Base-by-base conservation (phyloP, 2,888 invertebrate genomes). In the Amphipoea lucens region DNA sequence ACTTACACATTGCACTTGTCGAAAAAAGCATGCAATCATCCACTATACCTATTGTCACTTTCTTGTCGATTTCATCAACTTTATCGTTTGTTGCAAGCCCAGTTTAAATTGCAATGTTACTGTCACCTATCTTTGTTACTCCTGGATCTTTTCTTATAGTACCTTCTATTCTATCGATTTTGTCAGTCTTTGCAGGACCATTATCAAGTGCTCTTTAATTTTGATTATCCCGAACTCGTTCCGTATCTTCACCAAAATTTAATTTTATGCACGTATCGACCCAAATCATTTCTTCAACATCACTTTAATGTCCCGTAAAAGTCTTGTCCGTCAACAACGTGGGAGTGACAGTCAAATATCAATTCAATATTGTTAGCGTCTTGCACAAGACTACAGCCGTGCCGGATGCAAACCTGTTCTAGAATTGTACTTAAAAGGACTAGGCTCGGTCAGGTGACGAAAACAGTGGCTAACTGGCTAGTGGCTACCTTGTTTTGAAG, bases 371-470 rank as follows among this genome's bases (percentile, higher is more conserved):
- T 83, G 81, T 84, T 70, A 76, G 51, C n/a, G 70, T 81, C 77
- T 87, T 86, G 85, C 82, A 85, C 87, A 86, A 87, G 71, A 76
- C 36, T 51, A 83, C 72, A 74, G 79, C 11, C 76, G 76, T 85
- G 68, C 89, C 90, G 90, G 91, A 90, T 89, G 82, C 79, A 86
- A 90, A 90, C 90, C 90, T 79, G 90, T 90, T 90, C 89, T 87
- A 89, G 83, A 89, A 88, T 82, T 88, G 90, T 85, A 86, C 88
- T 87, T 86, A 83, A 87, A 88, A 89, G 87, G 89, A 85, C 90
- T 84, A 85, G 79, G 76, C 74, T 78, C 66, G 74, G 80, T 86
- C 79, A 71, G 82, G 87, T 85, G 87, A 88, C 87, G 79, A 81
- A 89, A 86, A 86, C 81, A 76, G 87, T 36, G 72, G 79, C 74